phyloP scores from a whole-genome alignment of 2,888 invertebrate genomes.

The Drosophila silvestris region DNA sequence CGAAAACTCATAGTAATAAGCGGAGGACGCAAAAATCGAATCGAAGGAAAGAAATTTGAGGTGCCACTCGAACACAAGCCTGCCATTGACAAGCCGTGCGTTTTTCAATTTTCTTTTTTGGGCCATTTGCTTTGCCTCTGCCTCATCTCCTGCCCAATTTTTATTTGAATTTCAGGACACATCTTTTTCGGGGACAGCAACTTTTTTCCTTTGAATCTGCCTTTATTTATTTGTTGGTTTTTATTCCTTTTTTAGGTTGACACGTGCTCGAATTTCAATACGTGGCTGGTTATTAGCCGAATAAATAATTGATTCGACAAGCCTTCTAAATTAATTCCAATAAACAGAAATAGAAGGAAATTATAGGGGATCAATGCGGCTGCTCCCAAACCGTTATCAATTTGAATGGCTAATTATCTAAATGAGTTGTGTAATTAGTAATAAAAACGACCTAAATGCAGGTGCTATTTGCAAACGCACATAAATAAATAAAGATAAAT shows the following conservation, averaged over 20 bases:
- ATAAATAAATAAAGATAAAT: conserved; percentile 24
- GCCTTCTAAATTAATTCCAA: conserved; percentile 53
- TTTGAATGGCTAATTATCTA: conserved; percentile 68
- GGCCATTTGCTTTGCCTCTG: background rate
- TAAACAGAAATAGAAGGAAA: conserved; percentile 31
- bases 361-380: conserved; percentile 17
- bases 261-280: conserved; percentile 45
- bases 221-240: conserved; percentile 36
- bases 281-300: conserved; percentile 7
- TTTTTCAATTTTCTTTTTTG: conserved; percentile 28
- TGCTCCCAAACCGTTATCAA: conserved; percentile 41
- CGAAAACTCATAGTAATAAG: conserved; percentile 4
- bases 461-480: background rate
- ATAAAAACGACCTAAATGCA: conserved; percentile 30
- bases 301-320: conserved; percentile 59
- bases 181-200: conserved; percentile 4
- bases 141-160: background rate
- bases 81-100: conserved; percentile 52
- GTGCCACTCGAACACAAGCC: conserved; percentile 59
- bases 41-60: conserved; percentile 54
- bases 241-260: conserved; percentile 23
- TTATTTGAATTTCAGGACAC: background rate
- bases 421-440: conserved; percentile 69
- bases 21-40: conserved; percentile 14
- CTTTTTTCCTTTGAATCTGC: conserved; percentile 31